Percentiles rank a stretch among this genome's conserved stretches.
phyloP scores from a whole-genome alignment of 2,797 vertebrate species.

The Acipenser oxyrinchus region DNA sequence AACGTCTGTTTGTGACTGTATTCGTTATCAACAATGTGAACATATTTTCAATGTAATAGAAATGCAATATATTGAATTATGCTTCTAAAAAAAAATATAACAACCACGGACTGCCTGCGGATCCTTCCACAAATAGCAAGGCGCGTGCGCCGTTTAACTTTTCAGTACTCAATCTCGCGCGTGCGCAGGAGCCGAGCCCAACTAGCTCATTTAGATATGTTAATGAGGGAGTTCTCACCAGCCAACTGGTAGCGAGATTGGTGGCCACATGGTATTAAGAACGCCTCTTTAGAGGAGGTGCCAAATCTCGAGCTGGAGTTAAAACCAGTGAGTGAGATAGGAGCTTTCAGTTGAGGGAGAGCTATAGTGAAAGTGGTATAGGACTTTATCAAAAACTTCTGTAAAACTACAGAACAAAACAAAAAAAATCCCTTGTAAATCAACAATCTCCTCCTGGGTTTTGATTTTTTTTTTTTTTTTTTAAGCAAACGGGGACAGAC shows the following conservation, averaged over 20 bases:
- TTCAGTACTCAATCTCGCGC: constrained; percentile 40
- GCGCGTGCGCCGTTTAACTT: constrained; percentile 25
- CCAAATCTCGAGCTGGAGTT: constrained; percentile 50
- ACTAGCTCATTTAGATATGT: constrained; percentile 69
- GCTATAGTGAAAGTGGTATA: constrained; percentile 55
- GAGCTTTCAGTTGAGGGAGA: constrained; percentile 82
- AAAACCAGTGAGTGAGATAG: constrained; percentile 68
- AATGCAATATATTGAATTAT: too few relatives aligned
- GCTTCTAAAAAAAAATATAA: too few relatives aligned
- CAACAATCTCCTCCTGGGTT: constrained; percentile 49
- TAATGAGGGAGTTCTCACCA: constrained; percentile 36
- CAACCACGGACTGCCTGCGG: too few relatives aligned
- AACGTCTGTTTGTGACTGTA: too few relatives aligned
- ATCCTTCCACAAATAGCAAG: constrained; percentile 4
- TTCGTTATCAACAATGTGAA: too few relatives aligned
- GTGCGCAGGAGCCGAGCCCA: constrained; percentile 46
- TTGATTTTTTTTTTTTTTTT: constrained; percentile 48
- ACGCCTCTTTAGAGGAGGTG: constrained; percentile 48
- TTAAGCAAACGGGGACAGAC: constrained; percentile 36
- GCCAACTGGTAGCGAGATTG: constrained; percentile 45
- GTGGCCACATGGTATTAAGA: constrained; percentile 49
- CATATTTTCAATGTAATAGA: too few relatives aligned
- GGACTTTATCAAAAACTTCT: constrained; percentile 78
- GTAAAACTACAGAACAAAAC: constrained; percentile 50
- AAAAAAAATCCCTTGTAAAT: constrained; percentile 52